Percentiles rank a stretch among this genome's conserved stretches.
Conservation (phyloP, 2,113 vertebrate species). For the Opisthocomus hoazin region DNA sequence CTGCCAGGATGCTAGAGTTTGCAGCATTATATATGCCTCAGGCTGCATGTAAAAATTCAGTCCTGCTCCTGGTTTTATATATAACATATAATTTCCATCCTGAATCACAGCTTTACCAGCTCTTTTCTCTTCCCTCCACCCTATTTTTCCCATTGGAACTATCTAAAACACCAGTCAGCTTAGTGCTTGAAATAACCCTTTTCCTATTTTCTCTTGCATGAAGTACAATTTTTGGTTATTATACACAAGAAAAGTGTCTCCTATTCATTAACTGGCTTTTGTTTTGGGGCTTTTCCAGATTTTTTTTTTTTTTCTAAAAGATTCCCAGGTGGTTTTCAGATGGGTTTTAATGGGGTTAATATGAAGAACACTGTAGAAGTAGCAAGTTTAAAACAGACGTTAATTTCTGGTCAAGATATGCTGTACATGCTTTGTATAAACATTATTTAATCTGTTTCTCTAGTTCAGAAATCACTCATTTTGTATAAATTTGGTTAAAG, state of each 20-base stretch:
- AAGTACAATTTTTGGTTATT: neutral
- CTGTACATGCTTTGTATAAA: accelerated
- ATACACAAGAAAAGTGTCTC: neutral
- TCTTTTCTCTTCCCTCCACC: neutral
- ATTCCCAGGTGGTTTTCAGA: neutral
- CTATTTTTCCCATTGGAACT: neutral
- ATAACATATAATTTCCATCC: neutral
- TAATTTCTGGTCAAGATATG: neutral
- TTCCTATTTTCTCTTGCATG: neutral
- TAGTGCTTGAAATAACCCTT: neutral
- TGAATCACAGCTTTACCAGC: neutral
- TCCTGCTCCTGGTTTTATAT: neutral
- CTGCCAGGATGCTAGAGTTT: neutral
- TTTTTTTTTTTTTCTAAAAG: neutral
- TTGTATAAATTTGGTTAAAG: neutral
- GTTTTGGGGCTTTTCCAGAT: no score
- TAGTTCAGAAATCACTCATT: neutral
- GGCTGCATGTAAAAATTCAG: neutral
- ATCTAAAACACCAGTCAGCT: neutral
- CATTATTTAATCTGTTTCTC: neutral
- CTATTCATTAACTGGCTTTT: neutral
- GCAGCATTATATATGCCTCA: neutral
- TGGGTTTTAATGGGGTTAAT: neutral
- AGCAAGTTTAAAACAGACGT: neutral
- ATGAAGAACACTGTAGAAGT: neutral